Base-by-base conservation (phyloP, 1,140 invertebrate genomes). In the Drosophila rhopaloa region DNA sequence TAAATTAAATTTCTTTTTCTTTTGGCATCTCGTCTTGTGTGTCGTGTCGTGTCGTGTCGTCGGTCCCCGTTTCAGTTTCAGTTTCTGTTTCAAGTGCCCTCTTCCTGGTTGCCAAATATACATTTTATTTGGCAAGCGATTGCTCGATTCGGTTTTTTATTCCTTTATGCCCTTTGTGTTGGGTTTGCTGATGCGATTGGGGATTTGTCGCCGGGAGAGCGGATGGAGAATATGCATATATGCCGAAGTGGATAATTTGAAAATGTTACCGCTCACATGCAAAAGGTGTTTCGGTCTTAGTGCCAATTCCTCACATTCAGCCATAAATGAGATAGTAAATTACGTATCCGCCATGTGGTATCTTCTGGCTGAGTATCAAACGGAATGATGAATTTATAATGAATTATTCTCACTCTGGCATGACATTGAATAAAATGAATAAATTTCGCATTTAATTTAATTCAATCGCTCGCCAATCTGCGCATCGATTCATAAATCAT, bases 1-100 rank as follows among this genome's bases (percentile, higher is more conserved):
- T 91, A 91, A 91, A 91, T 91, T 89, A 91, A 88, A 84, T 91
- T 91, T 91, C 79, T 89, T 79, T 71, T 76, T 59, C 72, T 74
- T 61, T 62, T 73, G 76, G 54, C 65, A 55, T 61, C 46, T 70
- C 65, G 43, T 68, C 51, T 61, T 54, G 61, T 57, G 72, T 29
- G 67, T 35, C 54, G 14, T 50, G 10, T 35, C 54, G 14, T 50
- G 10, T 8, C 47, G 19, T 74, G 29, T 32, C 8, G 29, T 32
- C 29, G 46, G 19, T 53, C 40, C 32, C 24, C 19, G 16, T 48
- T 38, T 51, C 53, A 9, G 57, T 46, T 35, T 51, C 65, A 11
- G 63, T 40, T 76, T 76, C 76, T 62, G 75, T 86, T 79, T 82
- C 83, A 79, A 88, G 83, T 79, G 71, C 53, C 68, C 53, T 82